A percentile compares a stretch with the other conserved stretches of the same genome.
phyloP scores from a whole-genome alignment of 2,888 invertebrate species.

The Hartigia nigra region DNA sequence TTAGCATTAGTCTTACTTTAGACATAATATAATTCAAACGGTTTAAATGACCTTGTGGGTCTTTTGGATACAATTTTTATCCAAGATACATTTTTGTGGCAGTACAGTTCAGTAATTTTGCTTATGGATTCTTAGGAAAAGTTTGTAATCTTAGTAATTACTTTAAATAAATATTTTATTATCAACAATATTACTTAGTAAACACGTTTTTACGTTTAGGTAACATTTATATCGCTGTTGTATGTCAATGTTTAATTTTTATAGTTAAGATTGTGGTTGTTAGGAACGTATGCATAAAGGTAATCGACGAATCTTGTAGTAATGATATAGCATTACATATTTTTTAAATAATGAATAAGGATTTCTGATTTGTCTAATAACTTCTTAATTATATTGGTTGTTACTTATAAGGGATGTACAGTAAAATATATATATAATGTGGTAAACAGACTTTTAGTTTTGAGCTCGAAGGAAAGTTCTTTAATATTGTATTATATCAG shows the following conservation, averaged over 20 bases:
- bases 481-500: neutral
- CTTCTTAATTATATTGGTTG: no score
- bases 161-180: neutral
- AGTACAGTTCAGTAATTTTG: neutral
- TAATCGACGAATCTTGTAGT: neutral
- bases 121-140: neutral
- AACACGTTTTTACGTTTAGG: neutral
- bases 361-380: no score
- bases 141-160: neutral
- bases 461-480: neutral
- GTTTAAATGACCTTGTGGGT: neutral
- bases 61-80: neutral
- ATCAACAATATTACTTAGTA: neutral
- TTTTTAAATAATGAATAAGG: no score
- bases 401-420: neutral
- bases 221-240: neutral
- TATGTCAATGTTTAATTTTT: neutral
- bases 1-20: neutral
- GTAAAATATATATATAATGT: neutral
- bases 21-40: neutral
- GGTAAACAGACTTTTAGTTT: neutral
- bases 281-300: neutral
- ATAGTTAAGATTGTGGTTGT: neutral
- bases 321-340: neutral
- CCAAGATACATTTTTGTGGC: neutral